phyloP scores from a whole-genome alignment of 2,113 vertebrate species.

The Cyphomyrus discorhynchus region DNA sequence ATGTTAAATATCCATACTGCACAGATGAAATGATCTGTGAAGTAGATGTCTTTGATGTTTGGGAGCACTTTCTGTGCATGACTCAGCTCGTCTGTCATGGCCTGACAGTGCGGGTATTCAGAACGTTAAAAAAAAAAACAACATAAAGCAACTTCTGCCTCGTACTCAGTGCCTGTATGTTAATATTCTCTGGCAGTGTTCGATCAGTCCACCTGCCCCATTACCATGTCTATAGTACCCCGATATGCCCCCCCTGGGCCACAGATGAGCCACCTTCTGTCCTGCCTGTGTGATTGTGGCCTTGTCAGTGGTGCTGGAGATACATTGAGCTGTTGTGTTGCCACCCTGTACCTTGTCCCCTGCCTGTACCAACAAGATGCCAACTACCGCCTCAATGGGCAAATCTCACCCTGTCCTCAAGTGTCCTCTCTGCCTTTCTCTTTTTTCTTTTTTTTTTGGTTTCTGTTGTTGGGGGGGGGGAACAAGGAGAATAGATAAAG shows the following conservation, averaged over 20 bases:
- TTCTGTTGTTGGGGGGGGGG: no score
- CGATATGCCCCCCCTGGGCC: background rate
- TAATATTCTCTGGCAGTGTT: conserved; percentile 12
- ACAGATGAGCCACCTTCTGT: conserved; percentile 23
- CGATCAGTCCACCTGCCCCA: background rate
- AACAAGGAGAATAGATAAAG: background rate
- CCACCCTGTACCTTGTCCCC: background rate
- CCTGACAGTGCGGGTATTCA: background rate
- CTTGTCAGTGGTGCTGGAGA: conserved; percentile 22
- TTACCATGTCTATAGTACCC: conserved; percentile 22
- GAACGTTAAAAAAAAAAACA: background rate
- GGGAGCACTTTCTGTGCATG: background rate
- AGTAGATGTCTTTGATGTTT: background rate
- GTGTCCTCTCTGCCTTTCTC: background rate
- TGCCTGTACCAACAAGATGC: background rate
- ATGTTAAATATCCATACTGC: no score
- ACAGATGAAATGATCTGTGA: background rate
- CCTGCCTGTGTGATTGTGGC: conserved; percentile 14
- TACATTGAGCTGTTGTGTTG: background rate
- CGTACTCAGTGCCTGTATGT: background rate
- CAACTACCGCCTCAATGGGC: background rate
- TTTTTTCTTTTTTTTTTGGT: background rate
- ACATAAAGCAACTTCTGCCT: conserved; percentile 10
- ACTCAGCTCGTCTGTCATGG: background rate
- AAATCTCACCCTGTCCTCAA: conserved; percentile 3